These are phyloP conservation scores for Drosophila anomelani DNA, from an alignment of 2,888 invertebrate genomes.

Conservation along the genomic window DNA sequence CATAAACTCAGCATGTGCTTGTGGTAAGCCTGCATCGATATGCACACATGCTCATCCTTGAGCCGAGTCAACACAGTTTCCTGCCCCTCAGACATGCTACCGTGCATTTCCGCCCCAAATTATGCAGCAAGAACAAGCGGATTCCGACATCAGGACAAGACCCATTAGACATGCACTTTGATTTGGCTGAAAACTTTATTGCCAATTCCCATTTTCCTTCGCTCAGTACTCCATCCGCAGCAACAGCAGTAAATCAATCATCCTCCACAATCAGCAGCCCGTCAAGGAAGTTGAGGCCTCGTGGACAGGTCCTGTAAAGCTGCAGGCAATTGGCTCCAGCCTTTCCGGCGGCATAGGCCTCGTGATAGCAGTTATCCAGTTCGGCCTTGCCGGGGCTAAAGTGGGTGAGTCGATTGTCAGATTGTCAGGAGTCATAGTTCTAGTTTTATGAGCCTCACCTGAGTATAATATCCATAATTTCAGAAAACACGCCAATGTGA, in stretches of 20 bases:
- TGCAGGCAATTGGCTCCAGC: conserved; percentile 88
- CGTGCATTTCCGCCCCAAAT: conserved; percentile 61
- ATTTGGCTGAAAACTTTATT: conserved; percentile 69
- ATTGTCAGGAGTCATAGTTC: too few relatives aligned
- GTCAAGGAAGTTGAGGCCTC: conserved; percentile 88
- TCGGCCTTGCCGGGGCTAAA: conserved; percentile 81
- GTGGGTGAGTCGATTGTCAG: conserved; percentile 8
- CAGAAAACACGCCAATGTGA: conserved; percentile 75
- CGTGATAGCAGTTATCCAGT: conserved; percentile 86
- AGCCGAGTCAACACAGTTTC: conserved; percentile 47
- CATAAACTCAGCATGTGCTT: conserved; percentile 16
- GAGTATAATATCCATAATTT: conserved; percentile 77
- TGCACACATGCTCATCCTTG: conserved; percentile 32
- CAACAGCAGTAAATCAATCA: conserved; percentile 82
- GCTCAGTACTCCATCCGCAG: conserved; percentile 3
- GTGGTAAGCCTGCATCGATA: conserved; percentile 19
- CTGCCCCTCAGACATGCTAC: conserved; percentile 47
- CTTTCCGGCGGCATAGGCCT: conserved; percentile 88
- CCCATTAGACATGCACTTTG: conserved; percentile 74
- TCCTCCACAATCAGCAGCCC: conserved; percentile 64
- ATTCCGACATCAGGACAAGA: conserved; percentile 51
- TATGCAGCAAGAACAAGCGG: conserved; percentile 66
- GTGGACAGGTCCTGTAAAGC: conserved; percentile 87
- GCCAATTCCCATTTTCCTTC: conserved; percentile 33
- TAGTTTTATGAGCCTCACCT: conserved; percentile 59